These are phyloP conservation scores for Rhizoglyphus robini DNA, from an alignment of 1,140 invertebrate species.

Conservation along the genomic window DNA sequence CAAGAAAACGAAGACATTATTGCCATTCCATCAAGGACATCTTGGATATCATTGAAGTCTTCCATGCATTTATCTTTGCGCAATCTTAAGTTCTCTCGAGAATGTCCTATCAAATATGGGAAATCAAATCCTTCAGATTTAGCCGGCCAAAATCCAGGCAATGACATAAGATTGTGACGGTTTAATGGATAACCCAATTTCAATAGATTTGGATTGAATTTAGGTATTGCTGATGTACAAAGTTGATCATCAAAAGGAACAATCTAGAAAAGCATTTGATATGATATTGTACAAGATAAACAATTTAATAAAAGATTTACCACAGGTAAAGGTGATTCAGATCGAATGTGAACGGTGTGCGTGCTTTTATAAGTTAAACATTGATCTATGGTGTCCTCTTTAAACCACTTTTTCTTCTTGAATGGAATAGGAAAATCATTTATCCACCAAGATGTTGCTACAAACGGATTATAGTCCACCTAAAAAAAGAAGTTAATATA, in stretches of 20 bases:
- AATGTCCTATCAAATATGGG: conserved; percentile 19
- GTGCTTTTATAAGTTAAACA: conserved; percentile 18
- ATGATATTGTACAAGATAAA: not conserved
- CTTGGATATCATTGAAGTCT: conserved; percentile 38
- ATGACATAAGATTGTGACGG: not conserved
- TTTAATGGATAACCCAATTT: conserved; percentile 7
- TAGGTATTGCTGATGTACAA: conserved; percentile 19
- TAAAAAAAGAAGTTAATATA: not conserved
- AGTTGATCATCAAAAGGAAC: conserved; percentile 18
- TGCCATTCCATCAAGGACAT: conserved; percentile 52
- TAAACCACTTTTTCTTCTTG: conserved; percentile 6
- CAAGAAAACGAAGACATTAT: conserved; percentile 62
- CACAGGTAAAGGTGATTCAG: conserved; percentile 17
- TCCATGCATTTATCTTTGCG: conserved; percentile 44
- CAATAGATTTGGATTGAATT: conserved; percentile 20
- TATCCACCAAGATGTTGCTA: conserved; percentile 5
- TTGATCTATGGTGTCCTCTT: conserved; percentile 10
- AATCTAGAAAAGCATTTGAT: conserved; percentile 21
- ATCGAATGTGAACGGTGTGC: conserved; percentile 19
- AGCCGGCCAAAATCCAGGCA: conserved; percentile 21
- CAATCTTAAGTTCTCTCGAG: conserved; percentile 56
- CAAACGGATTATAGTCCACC: conserved; percentile 3
- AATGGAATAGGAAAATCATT: conserved; percentile 13
- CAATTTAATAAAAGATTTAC: not conserved
- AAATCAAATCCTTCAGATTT: conserved; percentile 12